These are phyloP conservation scores for Lasiurus cinereus DNA, from an alignment of 2,113 vertebrate genomes.

Conservation along the genomic window DNA sequence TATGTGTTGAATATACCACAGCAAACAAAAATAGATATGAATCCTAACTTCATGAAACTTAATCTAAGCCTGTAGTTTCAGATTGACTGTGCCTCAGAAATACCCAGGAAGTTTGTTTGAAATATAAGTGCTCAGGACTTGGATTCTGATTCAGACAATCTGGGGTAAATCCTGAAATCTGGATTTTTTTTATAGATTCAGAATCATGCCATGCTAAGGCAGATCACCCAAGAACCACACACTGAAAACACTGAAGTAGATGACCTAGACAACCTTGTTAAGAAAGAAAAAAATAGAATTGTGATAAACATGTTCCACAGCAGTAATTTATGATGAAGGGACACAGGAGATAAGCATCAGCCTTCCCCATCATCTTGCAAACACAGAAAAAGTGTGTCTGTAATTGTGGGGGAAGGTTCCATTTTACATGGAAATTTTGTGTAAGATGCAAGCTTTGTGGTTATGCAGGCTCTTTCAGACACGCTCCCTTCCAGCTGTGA, in stretches of 20 bases:
- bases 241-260: background rate
- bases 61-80: background rate
- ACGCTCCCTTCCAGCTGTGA: slow-evolving; percentile 54
- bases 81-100: background rate
- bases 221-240: background rate
- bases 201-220: background rate
- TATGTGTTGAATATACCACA: background rate
- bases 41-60: background rate
- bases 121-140: background rate
- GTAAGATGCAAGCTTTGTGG: background rate
- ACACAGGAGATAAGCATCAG: background rate
- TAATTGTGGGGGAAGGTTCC: background rate
- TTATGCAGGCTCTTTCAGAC: background rate
- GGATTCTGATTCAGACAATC: background rate
- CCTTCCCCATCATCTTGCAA: background rate
- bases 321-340: background rate
- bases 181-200: background rate
- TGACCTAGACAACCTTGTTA: background rate
- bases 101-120: slow-evolving; percentile 5
- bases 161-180: background rate
- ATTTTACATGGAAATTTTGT: slow-evolving; percentile 20
- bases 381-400: background rate
- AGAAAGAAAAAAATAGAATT: background rate
- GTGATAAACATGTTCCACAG: background rate
- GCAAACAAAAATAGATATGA: background rate